phyloP scores from a whole-genome alignment of 2,113 vertebrate species.

The Benitochromis conjunctus region DNA sequence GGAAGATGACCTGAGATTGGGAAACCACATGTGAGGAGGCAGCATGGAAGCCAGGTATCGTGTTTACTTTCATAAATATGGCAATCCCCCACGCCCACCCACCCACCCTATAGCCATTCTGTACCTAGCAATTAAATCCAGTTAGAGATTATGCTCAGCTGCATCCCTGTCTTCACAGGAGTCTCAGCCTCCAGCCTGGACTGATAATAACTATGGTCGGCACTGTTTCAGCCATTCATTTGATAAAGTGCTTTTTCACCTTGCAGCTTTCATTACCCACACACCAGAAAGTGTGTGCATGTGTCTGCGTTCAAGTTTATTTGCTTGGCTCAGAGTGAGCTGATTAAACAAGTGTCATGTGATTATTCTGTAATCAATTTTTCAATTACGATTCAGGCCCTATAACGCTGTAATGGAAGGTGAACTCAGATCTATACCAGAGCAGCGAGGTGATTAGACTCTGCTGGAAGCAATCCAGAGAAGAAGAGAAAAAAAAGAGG shows the following conservation, averaged over 20 bases:
- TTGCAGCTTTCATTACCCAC: slow-evolving; percentile 66
- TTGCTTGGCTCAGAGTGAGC: slow-evolving; percentile 14
- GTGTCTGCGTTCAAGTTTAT: slow-evolving; percentile 13
- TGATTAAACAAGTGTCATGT: slow-evolving; percentile 60
- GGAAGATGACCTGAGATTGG: slow-evolving; percentile 73
- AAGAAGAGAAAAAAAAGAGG: background rate
- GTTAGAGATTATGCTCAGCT: slow-evolving; percentile 77
- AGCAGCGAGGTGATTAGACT: slow-evolving; percentile 21
- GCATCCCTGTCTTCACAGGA: slow-evolving; percentile 66
- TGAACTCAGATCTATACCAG: slow-evolving; percentile 37
- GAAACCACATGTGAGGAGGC: slow-evolving; percentile 77
- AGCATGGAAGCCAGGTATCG: slow-evolving; percentile 56
- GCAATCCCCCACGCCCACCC: slow-evolving; percentile 63
- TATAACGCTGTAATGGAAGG: slow-evolving; percentile 25
- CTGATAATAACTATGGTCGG: slow-evolving; percentile 70
- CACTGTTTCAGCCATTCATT: slow-evolving; percentile 68
- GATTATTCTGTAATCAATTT: slow-evolving; percentile 57
- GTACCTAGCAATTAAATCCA: slow-evolving; percentile 71
- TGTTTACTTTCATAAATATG: slow-evolving; percentile 79
- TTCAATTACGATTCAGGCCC: slow-evolving; percentile 41
- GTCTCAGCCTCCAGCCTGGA: slow-evolving; percentile 65
- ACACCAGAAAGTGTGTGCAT: slow-evolving; percentile 21
- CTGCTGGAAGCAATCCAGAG: slow-evolving; percentile 33
- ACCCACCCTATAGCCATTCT: slow-evolving; percentile 51
- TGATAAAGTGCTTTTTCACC: slow-evolving; percentile 70